Conservation (phyloP, 2,888 invertebrate species). For the Troides oblongomaculatus region DNA sequence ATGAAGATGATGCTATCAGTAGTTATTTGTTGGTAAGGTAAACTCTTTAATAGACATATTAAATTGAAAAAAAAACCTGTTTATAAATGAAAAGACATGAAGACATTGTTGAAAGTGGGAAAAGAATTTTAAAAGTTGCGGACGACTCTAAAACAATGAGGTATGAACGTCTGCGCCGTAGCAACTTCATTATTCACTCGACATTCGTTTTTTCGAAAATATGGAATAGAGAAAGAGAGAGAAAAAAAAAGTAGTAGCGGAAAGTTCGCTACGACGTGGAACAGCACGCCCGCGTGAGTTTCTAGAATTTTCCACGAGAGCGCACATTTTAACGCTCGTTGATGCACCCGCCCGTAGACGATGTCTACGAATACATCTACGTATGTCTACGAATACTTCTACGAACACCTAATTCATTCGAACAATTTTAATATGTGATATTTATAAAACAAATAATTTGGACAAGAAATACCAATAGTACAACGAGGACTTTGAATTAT, state of each 20-base stretch:
- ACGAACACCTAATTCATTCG: constrained; percentile 35
- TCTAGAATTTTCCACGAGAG: constrained; percentile 65
- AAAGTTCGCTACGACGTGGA: constrained; percentile 51
- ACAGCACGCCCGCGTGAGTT: constrained; percentile 58
- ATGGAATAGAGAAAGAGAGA: constrained; percentile 24
- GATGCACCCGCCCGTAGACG: constrained; percentile 37
- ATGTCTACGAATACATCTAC: constrained; percentile 26
- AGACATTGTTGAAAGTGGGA: constrained; percentile 13
- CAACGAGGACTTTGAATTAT: too few relatives aligned
- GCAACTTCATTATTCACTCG: constrained; percentile 43
- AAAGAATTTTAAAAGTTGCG: constrained; percentile 20
- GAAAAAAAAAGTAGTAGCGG: constrained; percentile 40
- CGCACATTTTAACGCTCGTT: constrained; percentile 48
- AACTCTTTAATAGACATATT: too few relatives aligned
- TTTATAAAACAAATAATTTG: too few relatives aligned
- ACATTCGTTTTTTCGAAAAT: constrained; percentile 38
- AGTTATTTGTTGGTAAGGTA: too few relatives aligned
- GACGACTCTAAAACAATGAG: constrained; percentile 25
- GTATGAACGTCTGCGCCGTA: constrained; percentile 32
- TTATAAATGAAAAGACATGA: background rate
- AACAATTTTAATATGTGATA: constrained; percentile 31
- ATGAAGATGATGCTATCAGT: too few relatives aligned
- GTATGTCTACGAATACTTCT: constrained; percentile 26
- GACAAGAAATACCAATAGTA: too few relatives aligned
- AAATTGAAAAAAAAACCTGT: too few relatives aligned